Evolutionary conservation across 2,888 invertebrate genomes (phyloP).

Genomic region (Tiliacea citrago): DNA sequence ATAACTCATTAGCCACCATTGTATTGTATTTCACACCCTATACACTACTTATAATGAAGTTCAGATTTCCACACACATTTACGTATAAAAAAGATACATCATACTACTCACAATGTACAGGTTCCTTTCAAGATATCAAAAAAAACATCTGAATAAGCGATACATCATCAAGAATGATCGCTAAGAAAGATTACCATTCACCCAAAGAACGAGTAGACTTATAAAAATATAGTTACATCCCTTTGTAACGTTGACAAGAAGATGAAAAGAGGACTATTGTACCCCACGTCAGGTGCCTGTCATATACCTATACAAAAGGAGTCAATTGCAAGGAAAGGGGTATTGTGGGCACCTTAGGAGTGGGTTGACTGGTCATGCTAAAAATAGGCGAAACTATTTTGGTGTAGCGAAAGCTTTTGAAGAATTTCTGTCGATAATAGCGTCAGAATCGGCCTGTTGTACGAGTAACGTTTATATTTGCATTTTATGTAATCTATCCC

Average conservation of each 20-base stretch:
- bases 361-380: neutral
- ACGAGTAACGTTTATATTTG: neutral
- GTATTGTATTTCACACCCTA: neutral
- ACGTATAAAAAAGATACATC: neutral
- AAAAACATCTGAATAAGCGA: constrained; percentile 23
- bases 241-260: constrained; percentile 49
- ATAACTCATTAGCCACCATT: neutral
- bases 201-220: constrained; percentile 15
- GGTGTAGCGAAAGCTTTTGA: neutral
- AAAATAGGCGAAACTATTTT: constrained; percentile 10
- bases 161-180: constrained; percentile 40
- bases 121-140: constrained; percentile 15
- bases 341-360: neutral
- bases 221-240: constrained; percentile 40
- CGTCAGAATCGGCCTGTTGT: neutral
- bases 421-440: neutral
- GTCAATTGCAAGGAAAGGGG: constrained; percentile 29
- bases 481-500: neutral
- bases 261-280: constrained; percentile 19
- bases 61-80: neutral
- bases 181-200: constrained; percentile 24
- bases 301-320: constrained; percentile 30
- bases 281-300: constrained; percentile 41
- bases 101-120: constrained; percentile 12
- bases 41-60: neutral